Evolutionary conservation across 2,888 invertebrate species (phyloP).

Genomic region (Drosophila formosana): DNA sequence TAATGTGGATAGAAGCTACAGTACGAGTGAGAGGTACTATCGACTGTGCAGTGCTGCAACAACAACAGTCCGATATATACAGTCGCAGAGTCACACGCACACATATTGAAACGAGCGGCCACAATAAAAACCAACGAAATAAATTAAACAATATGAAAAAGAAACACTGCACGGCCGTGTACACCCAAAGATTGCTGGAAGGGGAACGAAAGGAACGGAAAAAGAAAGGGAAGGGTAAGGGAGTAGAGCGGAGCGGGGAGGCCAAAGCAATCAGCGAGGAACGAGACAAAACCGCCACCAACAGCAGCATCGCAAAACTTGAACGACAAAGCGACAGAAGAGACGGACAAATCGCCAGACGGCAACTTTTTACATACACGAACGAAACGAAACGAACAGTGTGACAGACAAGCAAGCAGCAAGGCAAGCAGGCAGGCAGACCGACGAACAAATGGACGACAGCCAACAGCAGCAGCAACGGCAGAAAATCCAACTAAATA

Average conservation of each 20-base stretch:
- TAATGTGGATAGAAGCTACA: constrained; percentile 16
- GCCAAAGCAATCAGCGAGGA: constrained; percentile 57
- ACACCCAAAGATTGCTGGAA: constrained; percentile 65
- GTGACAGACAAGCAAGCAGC: constrained; percentile 38
- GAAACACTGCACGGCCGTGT: constrained; percentile 65
- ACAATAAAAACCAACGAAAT: constrained; percentile 78
- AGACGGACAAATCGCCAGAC: constrained; percentile 42
- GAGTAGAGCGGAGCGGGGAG: not conserved
- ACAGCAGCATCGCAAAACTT: constrained; percentile 52
- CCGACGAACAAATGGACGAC: constrained; percentile 43
- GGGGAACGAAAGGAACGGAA: constrained; percentile 22
- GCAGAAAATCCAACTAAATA: constrained; percentile 70
- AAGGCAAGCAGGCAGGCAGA: constrained; percentile 45
- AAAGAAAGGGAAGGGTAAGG: no score
- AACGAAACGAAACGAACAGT: constrained; percentile 32
- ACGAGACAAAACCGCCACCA: constrained; percentile 64
- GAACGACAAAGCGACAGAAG: constrained; percentile 48
- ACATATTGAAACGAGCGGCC: constrained; percentile 46
- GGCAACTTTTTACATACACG: constrained; percentile 47
- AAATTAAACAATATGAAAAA: constrained; percentile 80
- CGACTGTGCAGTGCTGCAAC: constrained; percentile 1
- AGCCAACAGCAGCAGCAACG: constrained; percentile 22
- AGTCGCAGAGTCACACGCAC: constrained; percentile 10
- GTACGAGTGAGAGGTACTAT: constrained; percentile 22
- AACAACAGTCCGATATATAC: constrained; percentile 33